Base-by-base conservation (phyloP, 1,140 invertebrate species). In the Drosophila ambigua region DNA sequence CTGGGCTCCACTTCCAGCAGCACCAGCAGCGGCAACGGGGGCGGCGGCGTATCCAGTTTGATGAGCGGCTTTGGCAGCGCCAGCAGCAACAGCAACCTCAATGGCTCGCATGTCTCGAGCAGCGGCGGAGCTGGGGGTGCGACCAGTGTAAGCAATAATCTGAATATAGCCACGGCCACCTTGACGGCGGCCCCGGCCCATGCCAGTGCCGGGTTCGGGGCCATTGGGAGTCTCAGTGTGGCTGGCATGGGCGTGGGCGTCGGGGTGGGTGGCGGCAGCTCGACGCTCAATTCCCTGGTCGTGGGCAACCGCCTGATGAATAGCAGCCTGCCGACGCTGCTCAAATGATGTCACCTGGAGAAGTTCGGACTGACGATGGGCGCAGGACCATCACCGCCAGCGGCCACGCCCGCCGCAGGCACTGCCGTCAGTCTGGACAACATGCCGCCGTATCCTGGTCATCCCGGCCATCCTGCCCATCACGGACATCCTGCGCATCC, bases 281-380 rank as follows among this genome's bases (percentile, higher is more conserved):
- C 83, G 35, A 84, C 81, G 48, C 74, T 91, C 6, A 91, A 91
- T 41, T 91, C 90, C 6, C 58, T 91, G 52, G 90, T 91, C 20
- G 90, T 91, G 23, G 90, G 90, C 55, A 91, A 91, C 59, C 90
- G 90, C 9, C 73, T 91, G 69, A 91, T 91, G 90, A 91, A 91
- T 75, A 82, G 71, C 75, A 77, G 82, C 24, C 50, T 91, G 49
- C 90, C 90, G 20, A 88, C 90, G 61, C 72, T 91, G 87, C 81
- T 91, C 59, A 91, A 91, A 91, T 91, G 90, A 91, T 91, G 90
- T 75, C 90, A 91, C 77, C 67, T 91, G 83, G 90, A 88, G 62
- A 88, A 88, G 72, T 91, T 91, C 76, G 82, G 90, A 49, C 60
- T 91, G 72, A 77, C 79, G 31, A 75, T 90, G 71, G 75, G 89